These are phyloP conservation scores for Coenobita brevimanus DNA, from an alignment of 1,140 invertebrate genomes.

Conservation along the genomic window DNA sequence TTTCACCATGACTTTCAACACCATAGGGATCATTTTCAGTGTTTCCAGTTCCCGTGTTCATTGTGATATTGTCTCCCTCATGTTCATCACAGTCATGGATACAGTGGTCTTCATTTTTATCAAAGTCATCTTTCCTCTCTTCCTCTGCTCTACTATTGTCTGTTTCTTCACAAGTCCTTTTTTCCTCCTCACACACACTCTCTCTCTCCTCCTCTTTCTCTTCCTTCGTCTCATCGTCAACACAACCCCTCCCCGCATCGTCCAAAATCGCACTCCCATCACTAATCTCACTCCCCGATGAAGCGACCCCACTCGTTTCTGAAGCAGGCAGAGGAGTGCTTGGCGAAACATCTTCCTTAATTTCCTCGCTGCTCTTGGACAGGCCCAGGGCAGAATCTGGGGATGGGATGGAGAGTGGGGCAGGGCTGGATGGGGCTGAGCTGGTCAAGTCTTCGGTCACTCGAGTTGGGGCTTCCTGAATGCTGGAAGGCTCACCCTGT, in stretches of 20 bases:
- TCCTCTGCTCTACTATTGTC: not conserved
- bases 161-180: conserved; percentile 26
- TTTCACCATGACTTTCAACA: not conserved
- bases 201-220: conserved; percentile 26
- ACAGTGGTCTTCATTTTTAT: not conserved
- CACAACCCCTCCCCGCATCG: conserved; percentile 18
- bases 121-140: conserved; percentile 3
- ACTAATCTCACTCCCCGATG: conserved; percentile 58
- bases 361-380: conserved; percentile 60
- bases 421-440: not conserved
- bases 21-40: conserved; percentile 9
- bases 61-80: not conserved
- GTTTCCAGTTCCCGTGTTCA: not conserved
- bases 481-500: not conserved
- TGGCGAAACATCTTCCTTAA: conserved; percentile 29
- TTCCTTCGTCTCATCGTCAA: not conserved
- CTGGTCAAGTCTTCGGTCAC: not conserved
- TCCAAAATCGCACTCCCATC: conserved; percentile 64
- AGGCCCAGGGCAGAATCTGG: conserved; percentile 51
- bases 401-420: conserved; percentile 33
- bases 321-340: conserved; percentile 30
- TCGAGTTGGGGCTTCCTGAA: not conserved
- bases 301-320: conserved; percentile 51
- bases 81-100: not conserved
- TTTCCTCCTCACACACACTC: conserved; percentile 19